A percentile compares a stretch with the other conserved stretches of the same genome.
Conservation (phyloP, 2,797 vertebrate species). For the Nyctibius grandis region DNA sequence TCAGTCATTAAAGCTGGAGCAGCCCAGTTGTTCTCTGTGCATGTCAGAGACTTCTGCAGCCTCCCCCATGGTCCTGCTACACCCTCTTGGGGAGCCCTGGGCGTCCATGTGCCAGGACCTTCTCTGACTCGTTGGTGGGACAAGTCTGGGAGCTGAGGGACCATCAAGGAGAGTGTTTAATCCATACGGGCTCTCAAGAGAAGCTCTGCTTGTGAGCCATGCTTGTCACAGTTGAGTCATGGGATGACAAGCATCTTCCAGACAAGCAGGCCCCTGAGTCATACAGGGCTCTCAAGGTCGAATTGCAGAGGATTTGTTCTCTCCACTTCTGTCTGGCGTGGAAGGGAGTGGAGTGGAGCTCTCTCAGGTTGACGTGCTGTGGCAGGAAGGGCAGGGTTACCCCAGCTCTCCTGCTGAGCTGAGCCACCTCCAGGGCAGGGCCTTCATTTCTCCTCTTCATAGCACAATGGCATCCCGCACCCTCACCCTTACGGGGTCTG, state of each 20-base stretch:
- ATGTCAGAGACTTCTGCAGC: neutral
- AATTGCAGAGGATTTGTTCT: neutral
- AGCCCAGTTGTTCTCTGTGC: neutral
- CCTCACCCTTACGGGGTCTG: neutral
- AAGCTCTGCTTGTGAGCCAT: neutral
- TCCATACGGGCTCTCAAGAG: neutral
- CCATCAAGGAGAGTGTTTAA: neutral
- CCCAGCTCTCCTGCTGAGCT: neutral
- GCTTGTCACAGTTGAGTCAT: neutral
- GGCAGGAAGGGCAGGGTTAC: neutral
- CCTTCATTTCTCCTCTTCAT: neutral
- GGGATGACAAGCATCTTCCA: neutral
- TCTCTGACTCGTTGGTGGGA: neutral
- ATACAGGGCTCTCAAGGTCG: neutral
- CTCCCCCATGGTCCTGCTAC: neutral
- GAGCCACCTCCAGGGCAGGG: neutral
- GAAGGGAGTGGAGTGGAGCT: neutral
- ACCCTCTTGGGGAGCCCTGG: neutral
- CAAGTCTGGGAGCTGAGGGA: neutral
- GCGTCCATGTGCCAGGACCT: neutral
- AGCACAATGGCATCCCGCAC: neutral
- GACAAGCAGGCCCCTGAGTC: neutral
- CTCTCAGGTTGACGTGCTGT: neutral
- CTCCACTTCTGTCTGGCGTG: neutral
- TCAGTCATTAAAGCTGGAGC: neutral